phyloP scores from a whole-genome alignment of 2,797 vertebrate genomes.

The Gymnocypris eckloni region DNA sequence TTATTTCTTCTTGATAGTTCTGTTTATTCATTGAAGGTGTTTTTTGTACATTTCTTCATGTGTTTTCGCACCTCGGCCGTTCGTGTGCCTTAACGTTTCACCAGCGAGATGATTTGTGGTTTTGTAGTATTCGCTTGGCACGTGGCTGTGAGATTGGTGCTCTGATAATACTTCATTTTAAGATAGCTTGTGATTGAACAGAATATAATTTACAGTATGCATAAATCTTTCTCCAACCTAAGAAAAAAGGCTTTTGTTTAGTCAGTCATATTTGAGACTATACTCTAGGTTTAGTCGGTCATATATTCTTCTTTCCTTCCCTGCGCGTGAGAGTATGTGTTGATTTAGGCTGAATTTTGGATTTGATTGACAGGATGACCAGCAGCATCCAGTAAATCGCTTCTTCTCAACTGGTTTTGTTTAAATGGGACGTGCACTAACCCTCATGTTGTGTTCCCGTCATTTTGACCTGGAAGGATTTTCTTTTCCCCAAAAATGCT shows the following conservation, averaged over 20 bases:
- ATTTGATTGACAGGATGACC: neutral
- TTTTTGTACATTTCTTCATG: neutral
- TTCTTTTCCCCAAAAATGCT: neutral
- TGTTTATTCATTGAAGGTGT: neutral
- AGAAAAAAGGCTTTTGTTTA: neutral
- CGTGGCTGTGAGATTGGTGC: neutral
- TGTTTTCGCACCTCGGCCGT: constrained; percentile 20
- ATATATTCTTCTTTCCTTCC: neutral
- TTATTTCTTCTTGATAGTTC: neutral
- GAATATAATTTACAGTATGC: neutral
- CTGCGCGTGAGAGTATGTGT: neutral
- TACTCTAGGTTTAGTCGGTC: neutral
- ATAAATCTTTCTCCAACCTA: neutral
- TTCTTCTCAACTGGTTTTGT: constrained; percentile 3
- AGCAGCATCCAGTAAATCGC: neutral
- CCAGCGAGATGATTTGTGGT: neutral
- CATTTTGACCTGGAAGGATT: neutral
- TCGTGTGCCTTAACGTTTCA: constrained; percentile 6
- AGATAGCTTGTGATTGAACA: neutral
- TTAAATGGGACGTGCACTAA: neutral
- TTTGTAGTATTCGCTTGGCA: neutral
- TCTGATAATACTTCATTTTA: neutral
- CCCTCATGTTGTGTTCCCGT: neutral
- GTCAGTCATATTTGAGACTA: neutral
- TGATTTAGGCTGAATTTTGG: neutral